Conservation (phyloP, 2,888 invertebrate genomes). For the Dicycla oo region DNA sequence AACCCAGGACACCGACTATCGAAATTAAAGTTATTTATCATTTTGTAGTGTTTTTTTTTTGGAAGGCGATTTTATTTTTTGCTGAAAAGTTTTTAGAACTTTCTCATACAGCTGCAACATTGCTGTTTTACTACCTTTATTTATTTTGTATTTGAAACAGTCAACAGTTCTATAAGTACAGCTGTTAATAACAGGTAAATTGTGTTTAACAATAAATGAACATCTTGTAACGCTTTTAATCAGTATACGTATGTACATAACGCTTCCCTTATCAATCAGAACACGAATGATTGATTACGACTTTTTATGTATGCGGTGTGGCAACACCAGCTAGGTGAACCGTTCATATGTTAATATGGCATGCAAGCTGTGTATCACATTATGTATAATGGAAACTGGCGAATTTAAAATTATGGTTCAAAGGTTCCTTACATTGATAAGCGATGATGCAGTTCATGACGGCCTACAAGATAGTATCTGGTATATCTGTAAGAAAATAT, state of each 20-base stretch:
- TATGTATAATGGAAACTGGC: too few species aligned
- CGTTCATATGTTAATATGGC: background rate
- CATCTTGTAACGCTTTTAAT: conserved; percentile 17
- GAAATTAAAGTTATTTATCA: too few species aligned
- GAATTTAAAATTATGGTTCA: background rate
- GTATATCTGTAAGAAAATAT: background rate
- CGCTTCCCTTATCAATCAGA: conserved; percentile 31
- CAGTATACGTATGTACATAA: background rate
- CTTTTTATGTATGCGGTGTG: background rate
- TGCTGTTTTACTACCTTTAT: too few species aligned
- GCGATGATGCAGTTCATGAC: background rate
- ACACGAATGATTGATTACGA: conserved; percentile 21
- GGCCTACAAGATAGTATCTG: background rate
- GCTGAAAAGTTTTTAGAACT: too few species aligned
- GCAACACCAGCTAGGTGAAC: background rate
- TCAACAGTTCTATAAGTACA: background rate
- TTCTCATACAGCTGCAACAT: too few species aligned
- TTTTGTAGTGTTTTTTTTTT: too few species aligned
- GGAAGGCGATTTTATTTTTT: too few species aligned
- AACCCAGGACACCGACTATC: too few species aligned
- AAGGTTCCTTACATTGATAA: background rate
- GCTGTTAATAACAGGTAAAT: background rate
- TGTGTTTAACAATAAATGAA: conserved; percentile 5
- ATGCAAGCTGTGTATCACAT: background rate
- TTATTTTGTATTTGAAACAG: conserved; percentile 2